Conservation (phyloP, 2,888 invertebrate genomes). For the Atethmia centrago region DNA sequence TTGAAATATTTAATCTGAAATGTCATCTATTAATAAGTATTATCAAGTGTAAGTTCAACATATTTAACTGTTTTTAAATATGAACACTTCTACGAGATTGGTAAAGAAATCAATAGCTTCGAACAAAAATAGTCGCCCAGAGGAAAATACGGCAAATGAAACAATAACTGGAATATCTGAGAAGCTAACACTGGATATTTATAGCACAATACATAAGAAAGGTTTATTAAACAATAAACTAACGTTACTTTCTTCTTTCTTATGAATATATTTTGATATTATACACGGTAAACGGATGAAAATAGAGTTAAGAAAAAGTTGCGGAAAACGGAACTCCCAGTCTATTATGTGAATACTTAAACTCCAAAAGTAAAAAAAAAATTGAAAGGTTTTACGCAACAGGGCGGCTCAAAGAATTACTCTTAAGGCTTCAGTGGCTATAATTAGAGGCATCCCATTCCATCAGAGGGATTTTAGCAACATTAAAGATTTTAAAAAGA, state of each 20-base stretch:
- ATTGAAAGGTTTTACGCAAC: conserved; percentile 6
- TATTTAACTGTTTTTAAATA: conserved; percentile 23
- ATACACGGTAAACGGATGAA: not conserved
- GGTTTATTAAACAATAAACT: not conserved
- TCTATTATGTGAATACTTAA: conserved; percentile 9
- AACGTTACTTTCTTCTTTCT: not conserved
- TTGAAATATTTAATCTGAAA: conserved; percentile 29
- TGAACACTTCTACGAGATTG: not conserved
- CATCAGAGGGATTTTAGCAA: not conserved
- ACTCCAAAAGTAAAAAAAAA: not conserved
- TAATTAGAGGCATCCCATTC: conserved; percentile 8
- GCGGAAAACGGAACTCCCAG: not conserved
- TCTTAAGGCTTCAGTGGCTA: conserved; percentile 13
- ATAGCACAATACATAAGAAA: conserved; percentile 6
- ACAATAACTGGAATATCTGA: not conserved
- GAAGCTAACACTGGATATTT: conserved; percentile 17
- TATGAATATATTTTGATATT: not conserved
- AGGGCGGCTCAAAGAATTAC: conserved; percentile 11
- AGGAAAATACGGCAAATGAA: conserved; percentile 8
- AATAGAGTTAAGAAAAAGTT: not conserved
- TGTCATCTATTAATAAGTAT: conserved; percentile 49
- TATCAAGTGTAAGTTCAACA: conserved; percentile 56
- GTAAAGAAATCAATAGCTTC: conserved; percentile 36
- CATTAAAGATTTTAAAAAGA: not conserved
- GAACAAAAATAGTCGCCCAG: conserved; percentile 20